Percentiles rank a stretch among this genome's conserved stretches.
phyloP scores from a whole-genome alignment of 2,888 invertebrate species.

The Habrosyne pyritoides region DNA sequence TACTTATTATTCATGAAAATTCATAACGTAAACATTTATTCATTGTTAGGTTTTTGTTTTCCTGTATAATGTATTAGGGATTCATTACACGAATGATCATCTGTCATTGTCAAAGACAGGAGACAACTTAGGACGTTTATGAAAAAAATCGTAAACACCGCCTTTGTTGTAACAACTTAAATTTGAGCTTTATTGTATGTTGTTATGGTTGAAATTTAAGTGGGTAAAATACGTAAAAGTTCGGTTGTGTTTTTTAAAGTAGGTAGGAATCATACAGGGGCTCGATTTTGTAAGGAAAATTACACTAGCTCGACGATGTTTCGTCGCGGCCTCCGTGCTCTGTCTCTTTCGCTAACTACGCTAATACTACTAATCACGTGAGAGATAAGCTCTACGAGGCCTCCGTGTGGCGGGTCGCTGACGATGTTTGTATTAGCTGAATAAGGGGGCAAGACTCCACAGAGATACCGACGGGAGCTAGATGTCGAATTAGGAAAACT shows the following conservation, averaged over 20 bases:
- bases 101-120: conserved; percentile 47
- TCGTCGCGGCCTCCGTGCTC: too few species aligned
- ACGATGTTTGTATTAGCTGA: too few species aligned
- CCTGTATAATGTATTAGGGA: conserved; percentile 21
- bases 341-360: too few species aligned
- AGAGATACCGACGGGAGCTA: background rate
- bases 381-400: too few species aligned
- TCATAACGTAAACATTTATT: conserved; percentile 49
- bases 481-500: background rate
- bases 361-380: too few species aligned
- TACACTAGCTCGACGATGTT: too few species aligned
- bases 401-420: too few species aligned
- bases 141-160: conserved; percentile 8
- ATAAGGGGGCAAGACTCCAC: too few species aligned
- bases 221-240: background rate
- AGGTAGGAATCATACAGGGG: background rate
- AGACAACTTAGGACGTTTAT: conserved; percentile 17
- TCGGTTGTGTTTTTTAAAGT: background rate
- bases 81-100: conserved; percentile 41
- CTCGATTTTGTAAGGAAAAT: too few species aligned
- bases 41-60: conserved; percentile 51
- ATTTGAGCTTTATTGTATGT: background rate
- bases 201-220: background rate
- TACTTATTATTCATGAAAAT: conserved; percentile 48
- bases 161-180: background rate